These are phyloP conservation scores for Lasiurus cinereus DNA, from an alignment of 2,113 vertebrate species.

Conservation along the genomic window DNA sequence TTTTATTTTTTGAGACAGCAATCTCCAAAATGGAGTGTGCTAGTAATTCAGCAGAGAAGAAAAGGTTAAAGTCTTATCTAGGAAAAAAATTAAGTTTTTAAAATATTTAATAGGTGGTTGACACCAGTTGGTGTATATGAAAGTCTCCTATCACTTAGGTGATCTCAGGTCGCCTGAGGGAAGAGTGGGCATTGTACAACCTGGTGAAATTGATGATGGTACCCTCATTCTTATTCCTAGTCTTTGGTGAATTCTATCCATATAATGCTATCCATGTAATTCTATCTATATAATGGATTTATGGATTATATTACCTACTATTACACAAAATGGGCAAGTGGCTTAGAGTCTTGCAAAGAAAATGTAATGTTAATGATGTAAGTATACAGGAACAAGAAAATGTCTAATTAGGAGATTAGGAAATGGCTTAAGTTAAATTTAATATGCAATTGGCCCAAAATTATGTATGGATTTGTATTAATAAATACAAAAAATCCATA, in stretches of 20 bases:
- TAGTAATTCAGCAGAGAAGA: neutral
- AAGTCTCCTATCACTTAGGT: neutral
- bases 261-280: neutral
- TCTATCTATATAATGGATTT: neutral
- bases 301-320: neutral
- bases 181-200: neutral
- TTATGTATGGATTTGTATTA: slow-evolving; percentile 39
- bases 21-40: slow-evolving; percentile 28
- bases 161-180: neutral
- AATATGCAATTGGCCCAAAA: slow-evolving; percentile 18
- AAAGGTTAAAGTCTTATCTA: neutral
- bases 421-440: slow-evolving; percentile 54
- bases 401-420: neutral
- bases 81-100: neutral
- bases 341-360: slow-evolving; percentile 62
- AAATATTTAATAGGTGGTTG: slow-evolving; percentile 23
- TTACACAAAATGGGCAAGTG: slow-evolving; percentile 1
- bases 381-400: slow-evolving; percentile 20
- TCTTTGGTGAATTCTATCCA: neutral
- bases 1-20: slow-evolving; percentile 20
- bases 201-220: neutral
- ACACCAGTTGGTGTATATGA: neutral
- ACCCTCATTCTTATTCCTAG: slow-evolving; percentile 12
- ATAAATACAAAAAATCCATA: slow-evolving; percentile 34
- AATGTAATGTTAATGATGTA: neutral